phyloP scores from a whole-genome alignment of 2,797 vertebrate genomes.

The Diceros bicornis region DNA sequence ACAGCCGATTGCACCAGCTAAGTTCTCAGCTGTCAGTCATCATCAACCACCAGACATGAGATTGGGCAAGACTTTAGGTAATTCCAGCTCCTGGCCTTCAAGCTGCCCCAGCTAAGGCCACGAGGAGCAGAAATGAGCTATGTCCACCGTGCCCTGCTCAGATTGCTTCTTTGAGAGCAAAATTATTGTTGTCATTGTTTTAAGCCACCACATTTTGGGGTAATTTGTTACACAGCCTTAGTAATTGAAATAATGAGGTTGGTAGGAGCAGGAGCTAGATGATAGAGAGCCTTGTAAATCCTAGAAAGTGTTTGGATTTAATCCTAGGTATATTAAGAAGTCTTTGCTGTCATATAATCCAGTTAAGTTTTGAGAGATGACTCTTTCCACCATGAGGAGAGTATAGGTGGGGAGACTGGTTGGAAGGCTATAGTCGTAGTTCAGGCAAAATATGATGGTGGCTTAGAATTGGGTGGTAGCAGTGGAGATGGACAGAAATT shows the following conservation, averaged over 20 bases:
- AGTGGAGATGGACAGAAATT: not conserved
- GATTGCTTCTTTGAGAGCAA: not conserved
- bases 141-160: not conserved
- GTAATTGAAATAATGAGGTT: not conserved
- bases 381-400: not conserved
- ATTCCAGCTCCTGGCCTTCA: not conserved
- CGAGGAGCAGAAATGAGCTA: not conserved
- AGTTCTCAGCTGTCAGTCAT: not conserved
- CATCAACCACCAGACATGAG: not conserved
- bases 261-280: not conserved
- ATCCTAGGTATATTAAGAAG: not conserved
- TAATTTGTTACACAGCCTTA: not conserved
- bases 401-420: not conserved
- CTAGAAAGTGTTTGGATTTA: not conserved
- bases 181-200: not conserved
- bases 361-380: not conserved
- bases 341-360: not conserved
- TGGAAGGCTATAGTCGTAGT: not conserved
- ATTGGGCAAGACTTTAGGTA: not conserved
- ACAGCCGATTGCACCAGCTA: not conserved
- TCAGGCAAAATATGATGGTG: not conserved
- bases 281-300: not conserved
- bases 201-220: not conserved
- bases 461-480: not conserved
- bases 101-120: not conserved